Evolutionary conservation across 2,888 invertebrate species (phyloP), one percentile per base, ranked within the genome.

Genomic region (Ichneumon xanthorius): DNA sequence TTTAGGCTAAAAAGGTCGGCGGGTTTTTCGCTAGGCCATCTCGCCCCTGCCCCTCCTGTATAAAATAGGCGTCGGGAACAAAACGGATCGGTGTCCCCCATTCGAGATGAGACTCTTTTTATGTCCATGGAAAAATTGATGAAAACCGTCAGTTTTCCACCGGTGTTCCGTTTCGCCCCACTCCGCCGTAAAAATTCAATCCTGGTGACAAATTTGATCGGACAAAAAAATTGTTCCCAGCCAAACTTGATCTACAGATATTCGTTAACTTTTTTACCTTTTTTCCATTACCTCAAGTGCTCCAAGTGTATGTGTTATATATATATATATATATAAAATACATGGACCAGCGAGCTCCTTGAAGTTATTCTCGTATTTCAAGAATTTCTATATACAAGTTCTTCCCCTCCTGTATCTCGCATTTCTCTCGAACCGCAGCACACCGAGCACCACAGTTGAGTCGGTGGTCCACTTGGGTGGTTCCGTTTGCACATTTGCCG

Each of bases 391-490:
- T 40, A 45, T 53, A 58, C 48, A 63, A 79, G 83, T 68, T 80
- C 70, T 83, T 70, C 53, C 70, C 48, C 11, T 61, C n/a, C 53
- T 22, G 45, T 7, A 45, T 75, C 70, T 76, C 55, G 63, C 40
- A 14, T 77, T 77, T 78, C 45, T 61, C 72, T 72, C 22, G 30
- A 72, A 72, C 67, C 68, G 50, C 72, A 77, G 67, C 55, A 71
- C 48, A 76, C 58, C 19, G 45, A 26, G 48, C 22, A 19, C 26
- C 37, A 63, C 67, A 37, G 71, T 76, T 73, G 26, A 58, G 58
- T 76, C 77, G 80, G 84, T 80, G 84, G 84, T 84, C 84, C 84
- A 84, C 84, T 84, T 84, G 84, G 84, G 84, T 84, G 84, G 84
- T 61, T 84, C 80, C 84, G 77, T 77, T 77, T 77, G 84, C 80